These are phyloP conservation scores for Mola mola DNA, from an alignment of 2,113 vertebrate genomes.

Conservation along the genomic window DNA sequence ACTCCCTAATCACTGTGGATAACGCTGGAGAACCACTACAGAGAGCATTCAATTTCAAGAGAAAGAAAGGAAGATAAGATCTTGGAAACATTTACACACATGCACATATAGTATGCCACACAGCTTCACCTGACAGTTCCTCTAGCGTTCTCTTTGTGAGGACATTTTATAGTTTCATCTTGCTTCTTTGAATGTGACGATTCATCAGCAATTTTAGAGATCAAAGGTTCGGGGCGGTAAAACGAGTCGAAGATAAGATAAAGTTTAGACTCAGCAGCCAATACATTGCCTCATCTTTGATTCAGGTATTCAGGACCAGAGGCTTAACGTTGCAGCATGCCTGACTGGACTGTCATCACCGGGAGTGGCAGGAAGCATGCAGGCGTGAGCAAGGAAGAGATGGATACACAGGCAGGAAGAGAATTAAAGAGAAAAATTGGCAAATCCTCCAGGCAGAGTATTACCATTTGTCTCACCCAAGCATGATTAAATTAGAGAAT, in stretches of 20 bases:
- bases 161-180: too few species aligned
- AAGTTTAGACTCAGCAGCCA: slow-evolving; percentile 36
- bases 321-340: slow-evolving; percentile 32
- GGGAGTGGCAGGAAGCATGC: slow-evolving; percentile 2
- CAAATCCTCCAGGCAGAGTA: slow-evolving; percentile 25
- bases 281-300: slow-evolving; percentile 54
- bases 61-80: not conserved
- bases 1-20: too few species aligned
- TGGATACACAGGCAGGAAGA: slow-evolving; percentile 1
- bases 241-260: not conserved
- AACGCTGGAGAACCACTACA: too few species aligned
- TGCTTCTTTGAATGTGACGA: slow-evolving; percentile 15
- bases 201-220: slow-evolving; percentile 23
- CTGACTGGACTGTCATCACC: slow-evolving; percentile 29
- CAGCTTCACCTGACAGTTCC: too few species aligned
- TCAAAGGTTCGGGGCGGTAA: slow-evolving; percentile 10
- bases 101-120: too few species aligned
- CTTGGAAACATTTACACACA: not conserved
- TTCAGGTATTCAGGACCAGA: slow-evolving; percentile 49
- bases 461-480: slow-evolving; percentile 32
- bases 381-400: slow-evolving; percentile 10
- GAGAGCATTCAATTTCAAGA: too few species aligned
- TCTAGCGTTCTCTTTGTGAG: too few species aligned
- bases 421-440: not conserved
- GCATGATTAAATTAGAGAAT: slow-evolving; percentile 36